Evolutionary conservation across 2,797 vertebrate species (phyloP), one percentile per base, ranked within the genome.

Genomic region (Staurois parvus): DNA sequence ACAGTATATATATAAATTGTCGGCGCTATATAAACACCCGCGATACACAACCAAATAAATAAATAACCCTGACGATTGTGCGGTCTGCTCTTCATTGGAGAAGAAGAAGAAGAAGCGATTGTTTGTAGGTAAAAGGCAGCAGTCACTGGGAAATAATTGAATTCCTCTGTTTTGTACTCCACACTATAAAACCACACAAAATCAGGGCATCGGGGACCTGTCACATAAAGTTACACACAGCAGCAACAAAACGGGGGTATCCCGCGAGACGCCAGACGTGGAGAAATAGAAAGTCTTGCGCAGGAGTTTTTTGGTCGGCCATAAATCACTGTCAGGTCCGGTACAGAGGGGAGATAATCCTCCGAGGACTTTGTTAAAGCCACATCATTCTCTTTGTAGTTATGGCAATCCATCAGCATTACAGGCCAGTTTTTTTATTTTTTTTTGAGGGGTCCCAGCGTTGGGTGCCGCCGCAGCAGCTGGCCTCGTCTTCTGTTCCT

Each of bases 281-380:
- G 66, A 81, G 45, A 72, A 77, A 81, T 66, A 48, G 79, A 77
- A 77, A 70, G 45, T 70, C 69, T 30, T 7, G 21, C 56, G 21
- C 32, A 42, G 64, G 72, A 66, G 72, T 76, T 52, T 76, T 52
- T 62, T 77, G 26, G 62, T 70, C 32, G 29, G 67, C 66, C 79
- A 82, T 86, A 86, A 82, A 86, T 86, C 84, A 86, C 62, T 81
- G 84, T 86, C 84, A 76, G 3, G 48, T 72, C 79, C 79, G 24
- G 79, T 64, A 34, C 72, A 72, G 79, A n/a, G 40, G 84, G 84
- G 84, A 86, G 72, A 81, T 81, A 86, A 82, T 62, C 64, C 84
- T 76, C 84, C 1, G 21, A 37, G 69, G 76, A 48, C 69, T 79
- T 73, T 73, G 76, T 79, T 72, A 79, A 85, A 52, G 83, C 42